A percentile compares a stretch with the other conserved stretches of the same genome.
These are phyloP conservation scores for Peribatodes rhomboidaria DNA, from an alignment of 2,888 invertebrate genomes.

Conservation along the genomic window DNA sequence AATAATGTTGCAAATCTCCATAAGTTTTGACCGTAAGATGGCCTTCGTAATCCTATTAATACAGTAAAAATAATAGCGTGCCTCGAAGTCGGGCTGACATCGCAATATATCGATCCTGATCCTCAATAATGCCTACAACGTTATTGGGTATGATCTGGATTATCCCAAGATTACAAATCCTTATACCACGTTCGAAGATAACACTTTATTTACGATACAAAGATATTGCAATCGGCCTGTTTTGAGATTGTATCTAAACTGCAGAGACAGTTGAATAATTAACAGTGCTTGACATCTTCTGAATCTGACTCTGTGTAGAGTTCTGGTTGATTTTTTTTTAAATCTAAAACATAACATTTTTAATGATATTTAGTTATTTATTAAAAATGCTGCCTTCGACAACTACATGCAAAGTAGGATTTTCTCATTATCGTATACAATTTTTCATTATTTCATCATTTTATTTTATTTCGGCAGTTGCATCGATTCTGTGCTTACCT, in stretches of 20 bases:
- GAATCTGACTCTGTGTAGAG: too few relatives aligned
- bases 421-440: too few relatives aligned
- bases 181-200: slow-evolving; percentile 63
- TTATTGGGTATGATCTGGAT: slow-evolving; percentile 63
- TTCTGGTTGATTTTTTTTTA: too few relatives aligned
- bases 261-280: slow-evolving; percentile 34
- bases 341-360: too few relatives aligned
- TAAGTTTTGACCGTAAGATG: slow-evolving; percentile 15
- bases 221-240: slow-evolving; percentile 65
- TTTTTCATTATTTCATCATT: too few relatives aligned
- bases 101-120: slow-evolving; percentile 34
- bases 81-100: slow-evolving; percentile 18
- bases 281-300: slow-evolving; percentile 15
- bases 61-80: slow-evolving; percentile 35
- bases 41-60: slow-evolving; percentile 29
- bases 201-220: slow-evolving; percentile 56
- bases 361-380: too few relatives aligned
- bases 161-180: slow-evolving; percentile 68
- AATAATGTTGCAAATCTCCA: slow-evolving; percentile 15
- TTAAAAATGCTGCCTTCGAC: too few relatives aligned
- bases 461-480: too few relatives aligned
- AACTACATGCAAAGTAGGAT: too few relatives aligned
- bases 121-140: slow-evolving; percentile 48
- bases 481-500: too few relatives aligned
- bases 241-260: slow-evolving; percentile 72